Percentiles rank a stretch among this genome's conserved stretches.
Conservation (phyloP, 2,888 invertebrate genomes). For the Hartigia nigra region DNA sequence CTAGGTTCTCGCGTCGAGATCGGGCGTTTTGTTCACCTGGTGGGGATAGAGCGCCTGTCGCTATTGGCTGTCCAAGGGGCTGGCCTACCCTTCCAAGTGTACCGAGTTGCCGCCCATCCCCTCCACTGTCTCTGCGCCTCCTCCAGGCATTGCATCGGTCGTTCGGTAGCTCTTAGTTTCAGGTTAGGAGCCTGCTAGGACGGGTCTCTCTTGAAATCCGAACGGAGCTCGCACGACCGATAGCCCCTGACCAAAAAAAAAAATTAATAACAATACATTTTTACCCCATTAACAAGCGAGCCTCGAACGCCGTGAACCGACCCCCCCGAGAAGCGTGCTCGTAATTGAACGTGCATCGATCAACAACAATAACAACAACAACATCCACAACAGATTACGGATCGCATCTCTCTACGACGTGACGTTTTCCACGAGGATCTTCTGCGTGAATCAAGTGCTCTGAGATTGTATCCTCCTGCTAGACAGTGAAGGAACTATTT, state of each 20-base stretch:
- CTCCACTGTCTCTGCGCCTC: constrained; percentile 55
- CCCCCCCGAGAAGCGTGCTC: constrained; percentile 2
- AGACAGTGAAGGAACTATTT: background rate
- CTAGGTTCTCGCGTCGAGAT: constrained; percentile 38
- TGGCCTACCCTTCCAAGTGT: constrained; percentile 51
- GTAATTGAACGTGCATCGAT: background rate
- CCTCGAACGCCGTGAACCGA: constrained; percentile 5
- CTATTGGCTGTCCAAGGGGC: constrained; percentile 52
- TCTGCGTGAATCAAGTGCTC: background rate
- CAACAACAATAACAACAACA: background rate
- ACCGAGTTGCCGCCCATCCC: constrained; percentile 48
- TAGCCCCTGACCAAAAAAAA: constrained; percentile 7
- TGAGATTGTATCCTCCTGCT: background rate
- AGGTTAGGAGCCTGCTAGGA: constrained; percentile 66
- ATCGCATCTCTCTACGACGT: background rate
- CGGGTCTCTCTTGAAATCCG: constrained; percentile 58
- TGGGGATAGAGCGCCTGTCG: constrained; percentile 55
- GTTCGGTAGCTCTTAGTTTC: constrained; percentile 66
- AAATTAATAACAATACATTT: background rate
- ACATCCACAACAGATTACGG: background rate
- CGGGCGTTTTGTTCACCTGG: constrained; percentile 55
- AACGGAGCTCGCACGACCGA: constrained; percentile 14
- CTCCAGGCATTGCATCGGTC: constrained; percentile 63
- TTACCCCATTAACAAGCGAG: constrained; percentile 1
- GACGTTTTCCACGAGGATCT: background rate